Evolutionary conservation across 1,140 invertebrate species (phyloP), one percentile per base, ranked within the genome.

Genomic region (Eulimnadia texana): DNA sequence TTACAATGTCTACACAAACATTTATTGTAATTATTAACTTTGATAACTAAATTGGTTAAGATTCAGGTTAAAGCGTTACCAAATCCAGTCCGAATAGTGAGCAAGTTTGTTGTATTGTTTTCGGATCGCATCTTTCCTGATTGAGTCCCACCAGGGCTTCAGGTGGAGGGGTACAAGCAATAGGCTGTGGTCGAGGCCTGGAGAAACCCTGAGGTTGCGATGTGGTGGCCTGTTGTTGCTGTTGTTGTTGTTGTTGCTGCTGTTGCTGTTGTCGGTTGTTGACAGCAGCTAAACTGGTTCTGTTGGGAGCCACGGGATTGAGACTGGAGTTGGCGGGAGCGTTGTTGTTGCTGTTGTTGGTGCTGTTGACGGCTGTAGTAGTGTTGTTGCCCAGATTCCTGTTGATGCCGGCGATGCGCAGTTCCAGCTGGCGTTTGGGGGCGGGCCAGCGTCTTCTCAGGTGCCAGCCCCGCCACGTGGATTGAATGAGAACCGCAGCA

Each of bases 81-180:
- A 92, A 77, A 76, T 93, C 90, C 24, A 93, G 76, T 3, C 90
- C 90, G 70, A 92, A 92, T 3, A 93, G 76, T 29, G 84, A 86
- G 71, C 90, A 93, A 33, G 90, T 93, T 69, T 91, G 86, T 67
- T 88, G 86, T 66, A 91, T 87, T 67, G 88, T 84, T 74, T 89
- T 89, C 27, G 84, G 80, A 72, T 90, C 87, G 71, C 85, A 90
- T 72, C 86, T 84, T 67, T 89, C 86, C n/a, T 66, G 22, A 27
- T 54, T 53, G 50, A 53, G 25, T 42, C 33, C 50, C 11, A 29
- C 54, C 51, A 78, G 79, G 1, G 79, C 80, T 72, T 84, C 82
- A 0, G 82, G 83, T 10, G 68, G 68, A 0, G 84, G 83, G 16
- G 86, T 89, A 50, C 88, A 86, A n/a, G 89, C 84, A 65, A 93